A percentile compares a stretch with the other conserved stretches of the same genome.
Conservation (phyloP, 1,140 invertebrate genomes). For the Pachyrhynchus sulphureomaculatus region DNA sequence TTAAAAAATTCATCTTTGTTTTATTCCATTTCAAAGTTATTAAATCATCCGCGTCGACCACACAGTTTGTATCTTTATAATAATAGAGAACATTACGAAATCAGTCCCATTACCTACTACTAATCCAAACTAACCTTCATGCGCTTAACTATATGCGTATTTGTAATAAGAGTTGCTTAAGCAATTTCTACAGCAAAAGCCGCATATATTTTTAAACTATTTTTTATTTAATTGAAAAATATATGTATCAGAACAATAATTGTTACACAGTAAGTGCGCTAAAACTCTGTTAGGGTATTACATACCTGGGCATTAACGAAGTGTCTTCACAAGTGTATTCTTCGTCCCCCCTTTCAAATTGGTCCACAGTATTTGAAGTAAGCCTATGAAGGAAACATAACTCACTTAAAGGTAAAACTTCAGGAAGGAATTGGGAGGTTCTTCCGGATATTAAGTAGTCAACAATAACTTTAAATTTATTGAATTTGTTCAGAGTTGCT, state of each 20-base stretch:
- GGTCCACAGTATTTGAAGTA: conserved; percentile 60
- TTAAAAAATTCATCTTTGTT: too few species aligned
- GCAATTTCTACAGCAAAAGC: neutral
- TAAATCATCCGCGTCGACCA: too few species aligned
- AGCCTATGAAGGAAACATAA: conserved; percentile 61
- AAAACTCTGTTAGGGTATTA: conserved; percentile 6
- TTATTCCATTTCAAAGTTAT: too few species aligned
- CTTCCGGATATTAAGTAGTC: conserved; percentile 59
- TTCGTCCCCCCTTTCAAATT: conserved; percentile 57
- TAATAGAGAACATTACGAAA: too few species aligned
- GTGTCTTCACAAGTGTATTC: conserved; percentile 43
- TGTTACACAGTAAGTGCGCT: neutral
- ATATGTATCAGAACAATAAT: too few species aligned
- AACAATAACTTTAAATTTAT: conserved; percentile 60
- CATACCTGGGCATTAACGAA: conserved; percentile 44
- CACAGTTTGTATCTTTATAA: too few species aligned
- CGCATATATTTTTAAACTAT: neutral
- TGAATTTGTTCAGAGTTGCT: conserved; percentile 60
- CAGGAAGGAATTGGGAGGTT: conserved; percentile 50
- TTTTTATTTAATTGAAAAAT: neutral
- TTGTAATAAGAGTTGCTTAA: neutral
- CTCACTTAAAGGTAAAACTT: conserved; percentile 54
- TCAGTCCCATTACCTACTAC: too few species aligned
- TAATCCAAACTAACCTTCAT: too few species aligned
- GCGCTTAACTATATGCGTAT: too few species aligned